Evolutionary conservation across 2,113 vertebrate genomes (phyloP), one percentile per base, ranked within the genome.

Genomic region (Jacana jacana): DNA sequence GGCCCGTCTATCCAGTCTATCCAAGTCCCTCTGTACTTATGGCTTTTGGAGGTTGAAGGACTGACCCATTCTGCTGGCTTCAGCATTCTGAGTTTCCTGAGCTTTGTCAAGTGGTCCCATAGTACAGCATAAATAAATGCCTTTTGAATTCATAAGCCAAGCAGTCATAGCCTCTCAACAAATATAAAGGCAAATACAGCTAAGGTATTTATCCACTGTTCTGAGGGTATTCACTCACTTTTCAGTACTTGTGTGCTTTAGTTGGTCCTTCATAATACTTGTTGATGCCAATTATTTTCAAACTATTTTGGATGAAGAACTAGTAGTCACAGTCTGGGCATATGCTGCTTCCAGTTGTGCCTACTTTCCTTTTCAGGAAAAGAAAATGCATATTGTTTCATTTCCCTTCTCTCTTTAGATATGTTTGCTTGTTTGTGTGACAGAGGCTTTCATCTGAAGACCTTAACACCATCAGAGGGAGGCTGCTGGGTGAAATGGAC

Each of bases 281-380:
- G 68, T 81, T 92, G 76, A 68, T 79, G 64, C 14, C 69, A 78
- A 79, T 71, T 91, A 91, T 83, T 96, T 93, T 91, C 71, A 93
- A 78, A 68, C 85, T 88, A 86, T 94, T 94, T 91, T 89, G 78
- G n/a, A 48, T 82, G 51, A 86, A 68, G 78, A 86, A 52, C 35
- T n/a, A 89, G 71, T 81, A 86, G 65, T 63, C 40, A 65, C 52
- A 64, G 61, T 52, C 46, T 58, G 60, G 71, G 35, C 54, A 71
- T 48, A 82, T 76, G 88, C 40, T 90, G 71, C 70, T 86, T 89
- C 48, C 79, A 66, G 14, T 86, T 83, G 46, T 7, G 1, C 68
- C 35, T 82, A 20, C 17, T 84, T 65, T 92, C 64, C 13, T 68
- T 83, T 75, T 85, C 42, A 81, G 55, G 30, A 42, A 65, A 91